Evolutionary conservation across 2,113 vertebrate genomes (phyloP), one percentile per base, ranked within the genome.

Genomic region (Halcyon malimbica): DNA sequence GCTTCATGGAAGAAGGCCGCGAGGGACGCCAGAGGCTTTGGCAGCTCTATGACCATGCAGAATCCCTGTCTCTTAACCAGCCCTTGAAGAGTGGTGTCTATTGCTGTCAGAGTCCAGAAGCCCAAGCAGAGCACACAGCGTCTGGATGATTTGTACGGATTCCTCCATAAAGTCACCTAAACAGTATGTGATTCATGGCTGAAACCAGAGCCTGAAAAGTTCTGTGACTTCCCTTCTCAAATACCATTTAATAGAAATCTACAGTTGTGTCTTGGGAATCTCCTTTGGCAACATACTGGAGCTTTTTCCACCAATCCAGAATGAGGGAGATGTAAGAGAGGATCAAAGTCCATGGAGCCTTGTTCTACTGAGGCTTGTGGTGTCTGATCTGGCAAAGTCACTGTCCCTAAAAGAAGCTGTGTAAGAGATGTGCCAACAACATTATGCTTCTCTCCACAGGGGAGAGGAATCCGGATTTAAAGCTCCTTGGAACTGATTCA

Each of bases 1-100:
- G 25, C 28, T 16, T 28, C 16, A 11, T 3, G 0, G 0, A 20
- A 24, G 84, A 73, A 46, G 68, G 31, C 20, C 5, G 0, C 2
- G 28, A n/a, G 26, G 60, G 31, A 42, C 54, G 35, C 17, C 2
- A 1, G 39, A 42, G 48, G 44, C 71, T 67, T 33, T 15, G 44
- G 59, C 21, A 7, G 54, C 48, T 46, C 21, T 6, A 3, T 6
- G 4, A 44, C 50, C 29, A 35, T 0, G 1, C 41, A 24, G n/a
- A 63, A 11, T 13, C 81, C 10, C 35, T n/a, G 31, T 1, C 63
- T 44, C 65, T 17, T 16, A 4, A 51, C n/a, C 73, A 73, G 54
- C 25, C 48, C 13, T 3, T 9, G 16, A 28, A 56, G 37, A 37
- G 25, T 2, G 11, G 41, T 6, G 33, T 17, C 24, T 57, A 5